Evolutionary conservation across 1,140 invertebrate genomes (phyloP).

Genomic region (Trichogramma pretiosum): DNA sequence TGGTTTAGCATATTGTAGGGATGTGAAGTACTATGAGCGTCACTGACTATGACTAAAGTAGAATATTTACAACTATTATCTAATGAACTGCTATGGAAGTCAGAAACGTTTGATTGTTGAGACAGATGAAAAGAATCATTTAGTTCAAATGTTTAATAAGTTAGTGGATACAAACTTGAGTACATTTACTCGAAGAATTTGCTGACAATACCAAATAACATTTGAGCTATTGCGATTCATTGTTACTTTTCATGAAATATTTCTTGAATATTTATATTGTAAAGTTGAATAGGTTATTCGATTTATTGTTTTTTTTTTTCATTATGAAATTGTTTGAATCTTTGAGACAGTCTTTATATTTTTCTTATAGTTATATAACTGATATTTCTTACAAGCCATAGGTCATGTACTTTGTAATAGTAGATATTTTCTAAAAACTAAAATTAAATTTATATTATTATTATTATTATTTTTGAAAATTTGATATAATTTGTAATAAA

Average conservation of each 20-base stretch:
- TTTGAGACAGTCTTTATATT: slow-evolving; percentile 7
- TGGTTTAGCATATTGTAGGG: not conserved
- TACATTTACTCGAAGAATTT: not conserved
- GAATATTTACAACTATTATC: not conserved
- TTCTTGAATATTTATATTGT: slow-evolving; percentile 14
- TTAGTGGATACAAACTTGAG: not conserved
- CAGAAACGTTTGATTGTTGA: no score
- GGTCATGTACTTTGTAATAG: slow-evolving; percentile 7
- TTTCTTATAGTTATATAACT: slow-evolving; percentile 3
- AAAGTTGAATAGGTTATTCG: slow-evolving; percentile 13
- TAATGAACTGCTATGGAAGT: not conserved
- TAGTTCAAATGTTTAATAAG: not conserved
- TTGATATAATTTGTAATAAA: slow-evolving; percentile 13
- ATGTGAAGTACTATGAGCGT: not conserved
- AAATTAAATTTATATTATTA: slow-evolving; percentile 3
- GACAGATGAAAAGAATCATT: slow-evolving; percentile 3
- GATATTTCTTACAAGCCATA: slow-evolving; percentile 6
- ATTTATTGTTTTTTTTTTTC: slow-evolving; percentile 12
- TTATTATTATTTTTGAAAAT: slow-evolving; percentile 9
- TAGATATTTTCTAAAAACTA: slow-evolving; percentile 9
- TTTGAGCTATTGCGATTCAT: slow-evolving; percentile 10
- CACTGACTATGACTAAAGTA: not conserved
- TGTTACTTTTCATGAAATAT: slow-evolving; percentile 11
- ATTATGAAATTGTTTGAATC: slow-evolving; percentile 8
- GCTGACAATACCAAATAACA: slow-evolving; percentile 3